phyloP scores from a whole-genome alignment of 2,113 vertebrate species.

The Sceloporus undulatus region DNA sequence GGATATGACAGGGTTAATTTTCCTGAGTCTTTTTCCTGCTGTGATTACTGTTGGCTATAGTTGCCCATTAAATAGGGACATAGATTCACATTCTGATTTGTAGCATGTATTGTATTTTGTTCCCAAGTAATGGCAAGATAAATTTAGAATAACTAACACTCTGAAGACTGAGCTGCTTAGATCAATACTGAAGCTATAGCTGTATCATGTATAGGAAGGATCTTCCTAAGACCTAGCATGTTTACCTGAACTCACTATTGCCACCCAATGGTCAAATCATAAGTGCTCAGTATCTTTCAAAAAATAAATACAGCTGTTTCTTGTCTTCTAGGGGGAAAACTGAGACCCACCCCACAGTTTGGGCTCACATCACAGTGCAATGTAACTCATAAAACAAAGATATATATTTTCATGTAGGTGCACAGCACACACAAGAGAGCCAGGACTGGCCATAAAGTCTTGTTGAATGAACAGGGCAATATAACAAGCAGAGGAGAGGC shows the following conservation, averaged over 20 bases:
- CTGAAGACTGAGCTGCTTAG: background rate
- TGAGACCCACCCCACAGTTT: background rate
- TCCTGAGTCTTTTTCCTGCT: background rate
- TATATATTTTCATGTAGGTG: background rate
- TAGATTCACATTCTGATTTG: background rate
- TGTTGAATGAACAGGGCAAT: background rate
- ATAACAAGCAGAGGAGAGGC: background rate
- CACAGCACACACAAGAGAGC: background rate
- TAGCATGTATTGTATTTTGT: background rate
- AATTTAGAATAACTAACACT: conserved; percentile 5
- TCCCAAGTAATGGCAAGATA: background rate
- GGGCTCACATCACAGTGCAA: background rate
- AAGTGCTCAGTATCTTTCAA: background rate
- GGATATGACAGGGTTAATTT: background rate
- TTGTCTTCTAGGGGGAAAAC: background rate
- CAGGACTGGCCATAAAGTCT: background rate
- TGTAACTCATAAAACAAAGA: background rate
- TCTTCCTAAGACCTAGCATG: background rate
- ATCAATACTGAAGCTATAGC: background rate
- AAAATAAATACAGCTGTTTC: background rate
- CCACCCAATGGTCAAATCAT: background rate
- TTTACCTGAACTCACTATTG: background rate
- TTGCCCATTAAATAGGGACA: background rate
- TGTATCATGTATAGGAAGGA: background rate
- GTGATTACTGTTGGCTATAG: background rate